A percentile compares a stretch with the other conserved stretches of the same genome.
These are phyloP conservation scores for Rattus rattus DNA, from an alignment of 2,113 vertebrate species.

Conservation along the genomic window DNA sequence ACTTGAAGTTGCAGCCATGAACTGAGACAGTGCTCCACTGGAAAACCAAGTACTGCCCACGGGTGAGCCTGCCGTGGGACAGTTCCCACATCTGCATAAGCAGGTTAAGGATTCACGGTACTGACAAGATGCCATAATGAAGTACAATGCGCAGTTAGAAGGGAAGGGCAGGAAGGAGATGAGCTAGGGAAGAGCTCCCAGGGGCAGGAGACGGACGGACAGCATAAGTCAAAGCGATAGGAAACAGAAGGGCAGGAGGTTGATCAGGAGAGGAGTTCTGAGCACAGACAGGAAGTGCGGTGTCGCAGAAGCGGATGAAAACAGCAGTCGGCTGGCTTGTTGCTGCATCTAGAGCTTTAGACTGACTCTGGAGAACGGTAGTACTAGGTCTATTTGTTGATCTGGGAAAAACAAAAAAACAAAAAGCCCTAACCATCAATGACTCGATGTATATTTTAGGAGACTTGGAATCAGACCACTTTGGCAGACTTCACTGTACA, in stretches of 20 bases:
- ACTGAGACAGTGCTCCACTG: background rate
- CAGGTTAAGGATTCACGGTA: background rate
- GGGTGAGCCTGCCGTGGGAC: background rate
- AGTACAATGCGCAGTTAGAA: background rate
- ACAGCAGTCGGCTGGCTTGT: background rate
- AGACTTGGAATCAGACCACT: conserved; percentile 83
- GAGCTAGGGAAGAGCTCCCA: background rate
- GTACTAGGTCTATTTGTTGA: conserved; percentile 13
- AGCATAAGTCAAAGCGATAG: background rate
- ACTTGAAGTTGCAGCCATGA: background rate
- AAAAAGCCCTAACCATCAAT: background rate
- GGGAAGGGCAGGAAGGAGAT: background rate
- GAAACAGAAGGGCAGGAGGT: background rate
- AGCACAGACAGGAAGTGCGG: background rate
- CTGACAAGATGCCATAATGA: background rate
- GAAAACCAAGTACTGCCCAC: background rate
- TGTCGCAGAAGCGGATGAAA: background rate
- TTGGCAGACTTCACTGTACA: conserved; percentile 48
- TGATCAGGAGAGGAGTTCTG: background rate
- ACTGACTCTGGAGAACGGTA: conserved; percentile 5
- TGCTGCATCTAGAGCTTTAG: background rate
- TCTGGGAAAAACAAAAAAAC: background rate
- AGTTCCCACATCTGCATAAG: background rate
- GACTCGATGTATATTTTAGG: conserved; percentile 57
- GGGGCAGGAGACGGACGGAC: background rate